phyloP scores from a whole-genome alignment of 1,140 invertebrate species.

The Archegozetes longisetosus region DNA sequence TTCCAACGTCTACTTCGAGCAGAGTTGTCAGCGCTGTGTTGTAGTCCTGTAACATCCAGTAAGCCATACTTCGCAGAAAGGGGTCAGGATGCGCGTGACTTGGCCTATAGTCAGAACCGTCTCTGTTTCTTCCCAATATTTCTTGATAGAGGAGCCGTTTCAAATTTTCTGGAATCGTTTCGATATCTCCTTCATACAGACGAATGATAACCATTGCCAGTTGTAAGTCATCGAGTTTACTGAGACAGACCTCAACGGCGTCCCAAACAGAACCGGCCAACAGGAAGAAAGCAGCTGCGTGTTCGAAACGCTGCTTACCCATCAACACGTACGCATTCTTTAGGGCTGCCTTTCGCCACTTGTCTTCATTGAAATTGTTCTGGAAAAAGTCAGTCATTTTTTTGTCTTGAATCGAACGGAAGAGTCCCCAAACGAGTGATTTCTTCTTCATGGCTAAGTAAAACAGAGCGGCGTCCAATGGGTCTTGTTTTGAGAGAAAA shows the following conservation, averaged over 20 bases:
- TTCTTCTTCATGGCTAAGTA: slow-evolving; percentile 99
- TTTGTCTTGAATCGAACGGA: slow-evolving; percentile 61
- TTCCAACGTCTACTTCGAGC: slow-evolving; percentile 62
- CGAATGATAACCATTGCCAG: slow-evolving; percentile 83
- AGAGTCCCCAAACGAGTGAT: slow-evolving; percentile 86
- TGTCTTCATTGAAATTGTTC: slow-evolving; percentile 80
- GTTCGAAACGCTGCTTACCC: slow-evolving; percentile 74
- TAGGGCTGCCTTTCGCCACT: slow-evolving; percentile 88
- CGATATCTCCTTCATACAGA: slow-evolving; percentile 61
- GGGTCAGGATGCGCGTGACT: slow-evolving; percentile 74
- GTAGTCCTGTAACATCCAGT: slow-evolving; percentile 91
- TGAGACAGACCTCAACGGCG: slow-evolving; percentile 80
- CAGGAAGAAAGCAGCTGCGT: slow-evolving; percentile 62
- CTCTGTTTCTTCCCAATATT: slow-evolving; percentile 33
- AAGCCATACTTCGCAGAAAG: slow-evolving; percentile 89
- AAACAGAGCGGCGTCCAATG: slow-evolving; percentile 90
- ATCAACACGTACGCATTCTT: slow-evolving; percentile 95
- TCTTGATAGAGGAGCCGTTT: slow-evolving; percentile 60
- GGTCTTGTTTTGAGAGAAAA: slow-evolving; percentile 76
- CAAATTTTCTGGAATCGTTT: slow-evolving; percentile 52
- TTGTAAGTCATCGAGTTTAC: slow-evolving; percentile 88
- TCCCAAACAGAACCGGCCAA: slow-evolving; percentile 82
- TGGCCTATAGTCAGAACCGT: slow-evolving; percentile 43
- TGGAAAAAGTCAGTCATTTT: slow-evolving; percentile 89
- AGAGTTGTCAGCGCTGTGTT: slow-evolving; percentile 73